Conservation (phyloP, 2,113 vertebrate species). For the Hemicordylus capensis region DNA sequence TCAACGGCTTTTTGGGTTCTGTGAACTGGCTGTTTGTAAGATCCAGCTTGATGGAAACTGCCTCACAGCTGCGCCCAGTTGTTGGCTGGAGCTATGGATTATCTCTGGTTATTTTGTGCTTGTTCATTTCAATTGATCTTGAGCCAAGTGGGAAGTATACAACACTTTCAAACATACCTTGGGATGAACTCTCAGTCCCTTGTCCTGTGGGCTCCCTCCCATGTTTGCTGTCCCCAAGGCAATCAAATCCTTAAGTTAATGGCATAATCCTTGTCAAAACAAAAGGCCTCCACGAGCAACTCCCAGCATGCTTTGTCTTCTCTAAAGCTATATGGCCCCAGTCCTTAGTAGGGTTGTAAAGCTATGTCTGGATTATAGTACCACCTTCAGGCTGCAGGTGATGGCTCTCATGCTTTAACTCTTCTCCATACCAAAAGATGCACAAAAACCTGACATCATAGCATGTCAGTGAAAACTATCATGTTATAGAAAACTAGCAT, state of each 20-base stretch:
- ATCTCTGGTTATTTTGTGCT: neutral
- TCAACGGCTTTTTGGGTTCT: neutral
- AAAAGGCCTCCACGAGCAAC: neutral
- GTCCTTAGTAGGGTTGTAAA: neutral
- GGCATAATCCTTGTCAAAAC: neutral
- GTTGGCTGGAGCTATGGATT: neutral
- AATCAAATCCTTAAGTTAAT: neutral
- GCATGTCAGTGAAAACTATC: neutral
- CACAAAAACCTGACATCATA: too few relatives aligned
- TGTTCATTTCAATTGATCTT: neutral
- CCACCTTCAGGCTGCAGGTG: neutral
- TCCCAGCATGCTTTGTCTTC: neutral
- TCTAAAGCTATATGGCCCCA: neutral
- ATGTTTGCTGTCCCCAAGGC: neutral
- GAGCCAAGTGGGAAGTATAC: neutral
- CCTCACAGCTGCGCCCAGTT: neutral
- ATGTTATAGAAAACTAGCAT: neutral
- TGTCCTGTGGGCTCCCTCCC: neutral
- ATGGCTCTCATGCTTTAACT: neutral
- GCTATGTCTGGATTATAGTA: neutral
- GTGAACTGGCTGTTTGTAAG: neutral
- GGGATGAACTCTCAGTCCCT: neutral
- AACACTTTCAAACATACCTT: neutral
- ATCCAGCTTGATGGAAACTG: neutral
- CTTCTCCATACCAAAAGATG: neutral